Conservation (phyloP, 2,797 vertebrate genomes). For the Tokudaia muenninki region DNA sequence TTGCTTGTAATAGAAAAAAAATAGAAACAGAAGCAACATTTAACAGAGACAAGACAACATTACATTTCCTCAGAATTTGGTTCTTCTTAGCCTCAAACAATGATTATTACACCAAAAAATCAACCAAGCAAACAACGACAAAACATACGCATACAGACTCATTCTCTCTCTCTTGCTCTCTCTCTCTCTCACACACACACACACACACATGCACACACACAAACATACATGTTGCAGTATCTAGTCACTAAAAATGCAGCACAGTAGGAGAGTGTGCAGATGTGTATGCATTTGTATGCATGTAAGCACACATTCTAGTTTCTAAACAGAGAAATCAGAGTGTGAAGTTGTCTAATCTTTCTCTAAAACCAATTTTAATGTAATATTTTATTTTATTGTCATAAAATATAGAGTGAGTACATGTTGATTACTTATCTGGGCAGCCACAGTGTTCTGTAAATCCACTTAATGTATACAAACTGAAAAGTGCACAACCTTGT, state of each 20-base stretch:
- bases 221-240: no score
- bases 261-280: background rate
- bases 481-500: conserved; percentile 40
- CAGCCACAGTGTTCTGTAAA: conserved; percentile 42
- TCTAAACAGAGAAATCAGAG: background rate
- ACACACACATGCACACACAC: background rate
- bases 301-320: background rate
- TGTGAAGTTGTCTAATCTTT: background rate
- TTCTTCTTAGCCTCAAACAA: background rate
- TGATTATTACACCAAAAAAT: background rate
- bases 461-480: conserved; percentile 28
- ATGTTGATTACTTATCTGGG: conserved; percentile 51
- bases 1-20: background rate
- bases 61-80: background rate
- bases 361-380: background rate
- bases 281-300: background rate
- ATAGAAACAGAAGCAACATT: background rate
- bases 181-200: no score
- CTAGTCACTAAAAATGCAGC: background rate
- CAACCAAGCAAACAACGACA: background rate
- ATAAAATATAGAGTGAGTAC: background rate
- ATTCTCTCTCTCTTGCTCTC: no score
- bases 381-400: background rate
- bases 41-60: background rate
- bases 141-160: no score